Evolutionary conservation across 2,113 vertebrate species (phyloP).

Genomic region (Dipodomys stephensi): DNA sequence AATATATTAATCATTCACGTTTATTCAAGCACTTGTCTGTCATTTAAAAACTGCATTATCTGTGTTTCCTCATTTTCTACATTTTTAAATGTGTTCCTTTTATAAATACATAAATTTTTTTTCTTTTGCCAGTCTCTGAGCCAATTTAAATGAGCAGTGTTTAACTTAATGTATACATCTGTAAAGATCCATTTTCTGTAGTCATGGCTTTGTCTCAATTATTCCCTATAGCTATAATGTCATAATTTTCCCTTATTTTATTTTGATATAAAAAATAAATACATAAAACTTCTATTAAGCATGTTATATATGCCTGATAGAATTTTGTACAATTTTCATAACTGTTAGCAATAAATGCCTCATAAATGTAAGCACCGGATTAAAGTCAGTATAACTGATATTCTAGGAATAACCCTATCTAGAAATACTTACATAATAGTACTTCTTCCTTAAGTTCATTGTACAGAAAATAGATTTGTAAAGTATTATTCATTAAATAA

Average conservation of each 20-base stretch:
- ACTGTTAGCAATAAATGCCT: background rate
- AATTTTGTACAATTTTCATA: constrained; percentile 5
- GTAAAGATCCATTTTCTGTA: background rate
- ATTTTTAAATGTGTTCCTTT: background rate
- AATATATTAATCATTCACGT: background rate
- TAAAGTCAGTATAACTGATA: background rate
- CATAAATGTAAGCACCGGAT: background rate
- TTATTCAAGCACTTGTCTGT: background rate
- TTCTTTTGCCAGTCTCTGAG: too few relatives aligned
- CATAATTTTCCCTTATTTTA: background rate
- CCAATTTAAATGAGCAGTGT: background rate
- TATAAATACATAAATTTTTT: too few relatives aligned
- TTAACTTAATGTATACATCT: too few relatives aligned
- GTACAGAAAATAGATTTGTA: background rate
- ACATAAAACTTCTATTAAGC: too few relatives aligned
- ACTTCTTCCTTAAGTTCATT: background rate
- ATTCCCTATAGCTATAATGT: background rate
- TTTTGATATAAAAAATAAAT: background rate
- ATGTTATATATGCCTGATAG: background rate
- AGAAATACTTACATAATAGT: background rate
- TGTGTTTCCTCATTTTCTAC: background rate
- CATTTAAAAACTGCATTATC: background rate
- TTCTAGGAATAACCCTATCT: background rate
- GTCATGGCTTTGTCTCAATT: background rate
- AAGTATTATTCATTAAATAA: background rate